Evolutionary conservation across 2,113 vertebrate species (phyloP), one percentile per base, ranked within the genome.

Genomic region (Brachyhypopomus gauderio): DNA sequence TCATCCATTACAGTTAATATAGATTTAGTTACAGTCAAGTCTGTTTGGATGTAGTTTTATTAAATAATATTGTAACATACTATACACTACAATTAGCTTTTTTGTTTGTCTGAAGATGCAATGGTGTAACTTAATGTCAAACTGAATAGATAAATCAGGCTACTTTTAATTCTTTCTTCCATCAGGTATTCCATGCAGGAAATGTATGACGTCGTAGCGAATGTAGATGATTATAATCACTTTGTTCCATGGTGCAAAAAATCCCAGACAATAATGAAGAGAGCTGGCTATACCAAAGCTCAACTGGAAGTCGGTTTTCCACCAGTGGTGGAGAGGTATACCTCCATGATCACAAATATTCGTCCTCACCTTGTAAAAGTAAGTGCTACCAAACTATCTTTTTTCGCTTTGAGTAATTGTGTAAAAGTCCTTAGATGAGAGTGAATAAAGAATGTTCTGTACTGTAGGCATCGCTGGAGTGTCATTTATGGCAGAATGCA

Each of bases 221-320:
- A 97, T 4, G 96, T 98, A 48, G 95, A 98, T n/a, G 96, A 98
- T 5, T 98, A 98, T 88, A 96, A 96, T 60, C 88, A 90, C 82
- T 98, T 98, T 64, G 97, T 98, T 75, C 97, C 97, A 1, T 98
- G 96, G 96, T 98, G 97, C 89, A 97, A 97, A 91, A 97, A 94
- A 87, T 98, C 97, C 0, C 89, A 92, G 85, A 95, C 96, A 80
- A 86, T 98, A 25, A 92, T 95, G 87, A 96, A 89, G 75, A 93
- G 97, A 69, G 88, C 95, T 0, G 95, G 97, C 1, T 94, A 98
- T 82, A 69, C 94, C 73, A 96, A 95, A 87, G 97, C 97, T 0
- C 96, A 97, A 83, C 90, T 98, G 74, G 96, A 98, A 88, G 95
- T 98, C 55, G 97, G 97, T 17, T 98, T 98, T 86, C 94, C 96